A percentile compares a stretch with the other conserved stretches of the same genome.
Evolutionary conservation across 2,113 vertebrate genomes (phyloP).

Genomic region (Bothrops jararaca): DNA sequence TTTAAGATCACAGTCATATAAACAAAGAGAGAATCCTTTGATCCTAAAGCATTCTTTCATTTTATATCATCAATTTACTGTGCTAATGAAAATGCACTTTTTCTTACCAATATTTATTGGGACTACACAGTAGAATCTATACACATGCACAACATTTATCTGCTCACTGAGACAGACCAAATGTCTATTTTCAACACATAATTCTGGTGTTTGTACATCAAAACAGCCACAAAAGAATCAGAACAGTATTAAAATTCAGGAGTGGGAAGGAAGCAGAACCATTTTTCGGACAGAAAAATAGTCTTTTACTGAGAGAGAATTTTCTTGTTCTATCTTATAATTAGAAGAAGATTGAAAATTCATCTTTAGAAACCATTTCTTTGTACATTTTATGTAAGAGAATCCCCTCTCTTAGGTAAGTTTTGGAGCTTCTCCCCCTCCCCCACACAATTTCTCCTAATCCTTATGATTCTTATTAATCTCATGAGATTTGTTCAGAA

Average conservation of each 20-base stretch:
- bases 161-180: constrained; percentile 68
- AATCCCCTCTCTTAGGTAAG: constrained; percentile 36
- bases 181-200: constrained; percentile 72
- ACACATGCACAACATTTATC: constrained; percentile 62
- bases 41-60: constrained; percentile 58
- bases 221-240: constrained; percentile 73
- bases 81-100: constrained; percentile 71
- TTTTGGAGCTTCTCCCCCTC: constrained; percentile 6
- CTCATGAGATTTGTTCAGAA: background rate
- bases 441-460: background rate
- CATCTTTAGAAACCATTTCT: constrained; percentile 67
- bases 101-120: constrained; percentile 63
- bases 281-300: constrained; percentile 59
- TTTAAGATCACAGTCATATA: constrained; percentile 17
- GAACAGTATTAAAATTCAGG: constrained; percentile 73
- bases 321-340: constrained; percentile 57
- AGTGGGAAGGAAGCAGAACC: constrained; percentile 53
- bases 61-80: constrained; percentile 56
- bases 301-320: constrained; percentile 55
- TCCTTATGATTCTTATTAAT: background rate
- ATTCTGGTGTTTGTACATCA: constrained; percentile 63
- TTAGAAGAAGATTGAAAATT: constrained; percentile 70
- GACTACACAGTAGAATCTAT: constrained; percentile 70
- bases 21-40: constrained; percentile 36
- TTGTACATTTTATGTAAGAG: constrained; percentile 72